Evolutionary conservation across 2,113 vertebrate species (phyloP).

Genomic region (Dipodomys stephensi): DNA sequence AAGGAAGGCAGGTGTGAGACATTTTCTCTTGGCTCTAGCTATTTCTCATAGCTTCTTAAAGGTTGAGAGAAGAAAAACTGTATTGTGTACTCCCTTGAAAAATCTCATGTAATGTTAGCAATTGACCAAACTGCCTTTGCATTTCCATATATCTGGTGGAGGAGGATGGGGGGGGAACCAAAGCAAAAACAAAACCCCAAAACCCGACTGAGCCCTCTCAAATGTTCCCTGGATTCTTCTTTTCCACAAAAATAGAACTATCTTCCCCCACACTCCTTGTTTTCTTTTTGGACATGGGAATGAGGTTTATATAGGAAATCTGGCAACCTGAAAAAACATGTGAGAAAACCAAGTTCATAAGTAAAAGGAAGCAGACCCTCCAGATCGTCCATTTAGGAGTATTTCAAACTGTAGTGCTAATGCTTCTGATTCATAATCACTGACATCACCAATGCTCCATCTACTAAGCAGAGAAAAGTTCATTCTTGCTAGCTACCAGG

Average conservation of each 20-base stretch:
- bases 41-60: conserved; percentile 14
- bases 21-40: background rate
- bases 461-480: background rate
- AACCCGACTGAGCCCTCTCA: background rate
- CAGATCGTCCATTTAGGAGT: background rate
- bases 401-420: conserved; percentile 19
- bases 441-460: background rate
- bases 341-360: conserved; percentile 50
- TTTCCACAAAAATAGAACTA: conserved; percentile 52
- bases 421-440: background rate
- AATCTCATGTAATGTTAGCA: conserved; percentile 38
- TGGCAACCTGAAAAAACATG: background rate
- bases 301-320: conserved; percentile 13
- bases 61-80: background rate
- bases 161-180: background rate
- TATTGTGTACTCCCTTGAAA: conserved; percentile 39
- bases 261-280: background rate
- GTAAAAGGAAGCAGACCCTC: background rate
- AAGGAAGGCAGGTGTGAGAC: no score
- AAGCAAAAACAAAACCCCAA: conserved; percentile 9
- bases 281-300: background rate
- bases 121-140: conserved; percentile 46
- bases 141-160: conserved; percentile 25
- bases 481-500: background rate
- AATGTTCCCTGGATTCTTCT: conserved; percentile 52